phyloP scores from a whole-genome alignment of 2,888 invertebrate genomes.

The Metopia argyrocephala region DNA sequence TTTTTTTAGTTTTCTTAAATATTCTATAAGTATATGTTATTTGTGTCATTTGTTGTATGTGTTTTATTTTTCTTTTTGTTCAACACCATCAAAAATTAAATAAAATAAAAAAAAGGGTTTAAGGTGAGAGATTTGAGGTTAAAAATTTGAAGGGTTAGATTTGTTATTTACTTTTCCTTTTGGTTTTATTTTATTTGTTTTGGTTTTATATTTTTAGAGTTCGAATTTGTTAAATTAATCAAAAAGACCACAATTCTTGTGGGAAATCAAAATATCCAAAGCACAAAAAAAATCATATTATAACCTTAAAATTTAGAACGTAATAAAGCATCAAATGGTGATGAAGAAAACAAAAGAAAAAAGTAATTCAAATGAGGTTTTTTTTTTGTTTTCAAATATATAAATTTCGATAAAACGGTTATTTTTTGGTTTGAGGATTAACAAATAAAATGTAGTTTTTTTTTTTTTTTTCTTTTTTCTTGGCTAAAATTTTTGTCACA shows the following conservation, averaged over 20 bases:
- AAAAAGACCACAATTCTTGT: slow-evolving; percentile 48
- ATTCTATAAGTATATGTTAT: slow-evolving; percentile 3
- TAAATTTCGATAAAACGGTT: not conserved
- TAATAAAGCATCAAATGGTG: slow-evolving; percentile 27
- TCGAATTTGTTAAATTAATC: slow-evolving; percentile 56
- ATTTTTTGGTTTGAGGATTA: not conserved
- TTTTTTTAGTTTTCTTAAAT: slow-evolving; percentile 10
- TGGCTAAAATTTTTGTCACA: no score
- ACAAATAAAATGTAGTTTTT: not conserved
- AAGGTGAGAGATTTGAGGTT: slow-evolving; percentile 40
- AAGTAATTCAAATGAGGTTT: not conserved
- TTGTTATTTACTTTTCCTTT: not conserved
- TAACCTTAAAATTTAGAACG: not conserved
- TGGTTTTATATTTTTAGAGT: slow-evolving; percentile 40
- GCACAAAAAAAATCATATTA: not conserved
- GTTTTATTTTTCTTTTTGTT: not conserved
- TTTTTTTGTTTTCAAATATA: no score
- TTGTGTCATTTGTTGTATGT: slow-evolving; percentile 30
- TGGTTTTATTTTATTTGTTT: slow-evolving; percentile 19
- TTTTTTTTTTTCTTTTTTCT: not conserved
- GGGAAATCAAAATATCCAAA: slow-evolving; percentile 58
- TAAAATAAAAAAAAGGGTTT: not conserved
- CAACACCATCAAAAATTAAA: not conserved
- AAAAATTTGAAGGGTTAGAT: slow-evolving; percentile 9
- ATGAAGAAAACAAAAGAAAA: not conserved